Conservation (phyloP, 2,797 vertebrate genomes). For the Siniperca obscura region DNA sequence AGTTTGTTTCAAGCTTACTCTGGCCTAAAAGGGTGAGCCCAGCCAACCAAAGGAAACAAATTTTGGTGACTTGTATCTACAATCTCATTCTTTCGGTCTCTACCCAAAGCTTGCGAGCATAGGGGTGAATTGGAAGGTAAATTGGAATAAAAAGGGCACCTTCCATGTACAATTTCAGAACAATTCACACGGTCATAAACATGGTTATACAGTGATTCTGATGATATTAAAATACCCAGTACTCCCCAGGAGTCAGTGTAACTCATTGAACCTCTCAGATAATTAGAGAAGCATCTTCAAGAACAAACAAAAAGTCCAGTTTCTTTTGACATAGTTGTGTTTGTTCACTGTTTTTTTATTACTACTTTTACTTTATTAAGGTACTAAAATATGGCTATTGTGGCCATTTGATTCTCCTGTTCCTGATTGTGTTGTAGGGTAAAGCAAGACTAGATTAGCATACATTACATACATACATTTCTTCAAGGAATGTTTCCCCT, state of each 20-base stretch:
- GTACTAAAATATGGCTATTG: background rate
- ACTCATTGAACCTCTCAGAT: background rate
- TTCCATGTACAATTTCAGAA: background rate
- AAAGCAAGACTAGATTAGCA: background rate
- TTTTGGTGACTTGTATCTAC: background rate
- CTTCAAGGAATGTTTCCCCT: slow-evolving; percentile 6
- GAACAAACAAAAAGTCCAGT: background rate
- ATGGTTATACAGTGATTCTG: background rate
- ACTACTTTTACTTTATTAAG: too few species aligned
- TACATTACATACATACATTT: background rate
- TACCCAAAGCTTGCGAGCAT: background rate
- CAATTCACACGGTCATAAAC: background rate
- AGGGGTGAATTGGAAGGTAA: background rate
- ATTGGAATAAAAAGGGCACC: background rate
- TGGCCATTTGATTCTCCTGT: background rate
- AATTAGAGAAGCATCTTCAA: background rate
- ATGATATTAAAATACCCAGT: background rate
- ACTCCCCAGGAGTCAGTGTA: background rate
- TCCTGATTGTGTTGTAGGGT: background rate
- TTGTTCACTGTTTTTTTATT: background rate
- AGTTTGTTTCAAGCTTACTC: background rate
- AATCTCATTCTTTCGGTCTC: background rate
- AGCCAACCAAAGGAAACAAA: background rate
- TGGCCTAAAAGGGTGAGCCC: background rate
- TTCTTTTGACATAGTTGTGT: background rate